Evolutionary conservation across 64 coral and sea anemone species (phyloP), one percentile per base, ranked within the genome.

Genomic region (Exaiptasia diaphana): DNA sequence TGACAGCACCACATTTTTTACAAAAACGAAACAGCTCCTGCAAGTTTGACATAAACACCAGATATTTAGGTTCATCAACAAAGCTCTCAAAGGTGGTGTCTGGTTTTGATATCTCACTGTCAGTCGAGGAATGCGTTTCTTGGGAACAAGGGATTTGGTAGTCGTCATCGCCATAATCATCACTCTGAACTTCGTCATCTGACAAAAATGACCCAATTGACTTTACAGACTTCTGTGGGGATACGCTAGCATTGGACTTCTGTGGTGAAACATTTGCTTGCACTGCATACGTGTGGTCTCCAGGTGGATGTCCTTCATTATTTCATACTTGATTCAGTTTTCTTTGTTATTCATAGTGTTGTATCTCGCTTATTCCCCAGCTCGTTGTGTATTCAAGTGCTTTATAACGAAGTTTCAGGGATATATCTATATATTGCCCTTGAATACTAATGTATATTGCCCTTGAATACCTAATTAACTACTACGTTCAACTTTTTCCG

Each of bases 261-360:
- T 56, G 53, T n/a, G 53, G 53, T 56, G 53, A 56, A 56, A 56
- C 53, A 56, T n/a, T n/a, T n/a, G n/a, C n/a, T n/a, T n/a, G n/a
- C n/a, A n/a, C n/a, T n/a, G n/a, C n/a, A n/a, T n/a, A n/a, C n/a
- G n/a, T n/a, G n/a, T n/a, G n/a, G n/a, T n/a, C n/a, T n/a, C n/a
- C n/a, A n/a, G n/a, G n/a, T n/a, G n/a, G n/a, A n/a, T n/a, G n/a
- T n/a, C n/a, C n/a, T n/a, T n/a, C n/a, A n/a, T n/a, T n/a, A n/a
- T n/a, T n/a, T n/a, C n/a, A n/a, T n/a, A n/a, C n/a, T n/a, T n/a
- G n/a, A n/a, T n/a, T n/a, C n/a, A n/a, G n/a, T n/a, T n/a, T n/a
- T n/a, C n/a, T n/a, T n/a, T n/a, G n/a, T n/a, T n/a, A n/a, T n/a
- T n/a, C n/a, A n/a, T n/a, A n/a, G n/a, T n/a, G n/a, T n/a, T n/a